Evolutionary conservation across 2,888 invertebrate genomes (phyloP).

Genomic region (Epirrhoe tristata): DNA sequence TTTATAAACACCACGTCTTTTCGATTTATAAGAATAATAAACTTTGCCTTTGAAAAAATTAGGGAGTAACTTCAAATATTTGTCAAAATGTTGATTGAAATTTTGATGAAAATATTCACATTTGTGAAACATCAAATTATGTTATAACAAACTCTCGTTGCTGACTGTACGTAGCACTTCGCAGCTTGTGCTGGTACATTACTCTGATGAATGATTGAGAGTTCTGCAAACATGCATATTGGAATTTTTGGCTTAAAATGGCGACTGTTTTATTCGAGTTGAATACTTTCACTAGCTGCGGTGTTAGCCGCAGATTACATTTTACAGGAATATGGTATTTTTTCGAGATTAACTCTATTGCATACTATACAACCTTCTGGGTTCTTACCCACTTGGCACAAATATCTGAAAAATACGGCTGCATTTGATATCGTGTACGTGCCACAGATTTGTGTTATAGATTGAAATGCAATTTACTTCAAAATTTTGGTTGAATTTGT

Average conservation of each 20-base stretch:
- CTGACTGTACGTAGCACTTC: not conserved
- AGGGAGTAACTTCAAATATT: too few species aligned
- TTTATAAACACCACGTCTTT: too few species aligned
- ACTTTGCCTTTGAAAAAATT: too few species aligned
- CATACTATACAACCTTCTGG: not conserved
- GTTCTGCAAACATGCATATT: constrained; percentile 7
- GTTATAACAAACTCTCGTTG: too few species aligned
- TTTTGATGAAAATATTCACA: too few species aligned
- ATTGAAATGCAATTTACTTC: not conserved
- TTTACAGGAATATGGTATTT: too few species aligned
- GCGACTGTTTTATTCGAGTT: not conserved
- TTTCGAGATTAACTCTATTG: too few species aligned
- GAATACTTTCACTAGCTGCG: not conserved
- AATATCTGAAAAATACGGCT: not conserved
- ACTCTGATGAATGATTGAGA: constrained; percentile 5
- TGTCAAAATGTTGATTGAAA: too few species aligned
- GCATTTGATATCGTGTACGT: not conserved
- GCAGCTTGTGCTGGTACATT: not conserved
- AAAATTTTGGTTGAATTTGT: not conserved
- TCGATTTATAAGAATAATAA: too few species aligned
- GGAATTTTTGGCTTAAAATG: not conserved
- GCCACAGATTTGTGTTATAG: not conserved
- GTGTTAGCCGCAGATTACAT: not conserved
- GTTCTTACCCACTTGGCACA: not conserved
- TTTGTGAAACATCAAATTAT: too few species aligned